Base-by-base conservation (phyloP, 2,797 vertebrate species). In the Neosilurus mollespiculum region DNA sequence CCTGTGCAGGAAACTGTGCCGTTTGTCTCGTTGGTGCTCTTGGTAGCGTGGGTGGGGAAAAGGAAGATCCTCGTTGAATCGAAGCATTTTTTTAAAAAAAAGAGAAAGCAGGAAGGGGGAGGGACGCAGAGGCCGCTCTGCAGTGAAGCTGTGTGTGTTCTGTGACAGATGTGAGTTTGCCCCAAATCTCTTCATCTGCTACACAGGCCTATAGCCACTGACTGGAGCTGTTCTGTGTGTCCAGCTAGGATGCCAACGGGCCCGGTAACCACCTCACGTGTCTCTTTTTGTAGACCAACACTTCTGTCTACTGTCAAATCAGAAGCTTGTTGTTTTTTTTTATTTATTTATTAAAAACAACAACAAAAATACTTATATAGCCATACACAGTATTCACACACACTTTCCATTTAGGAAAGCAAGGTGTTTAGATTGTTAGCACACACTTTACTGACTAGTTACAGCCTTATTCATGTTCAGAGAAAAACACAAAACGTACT, bases 171-270 rank as follows among this genome's bases (percentile, higher is more conserved):
- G 93, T 94, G 91, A 93, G 94, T 95, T 95, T 96, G 95, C 96
- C 94, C 94, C 93, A 94, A 95, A 93, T 95, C 93, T 96, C 93
- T 96, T 96, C 94, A 91, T 96, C 94, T 97, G 95, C 95, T 96
- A 90, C 94, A 95, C 95, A 94, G 94, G 95, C 95, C 94, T 94
- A 96, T 96, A 96, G 93, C 95, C 95, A 94, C 93, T 96, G 95
- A 92, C 95, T 92, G 96, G 94, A 96, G 94, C 92, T 93, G 94
- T 96, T 97, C 94, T 94, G 92, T 95, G 95, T 94, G 94, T 96
- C 92, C 92, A 92, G 91, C 90, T 93, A 94, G 95, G 93, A 96
- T 90, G 94, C 93, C 89, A 93, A 95, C 93, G 94, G 95, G 93
- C 94, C 96, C 95, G 94, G 94, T 97, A 97, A 96, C 95, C 94